Conservation (phyloP, 2,797 vertebrate genomes). For the Ataeniobius toweri region DNA sequence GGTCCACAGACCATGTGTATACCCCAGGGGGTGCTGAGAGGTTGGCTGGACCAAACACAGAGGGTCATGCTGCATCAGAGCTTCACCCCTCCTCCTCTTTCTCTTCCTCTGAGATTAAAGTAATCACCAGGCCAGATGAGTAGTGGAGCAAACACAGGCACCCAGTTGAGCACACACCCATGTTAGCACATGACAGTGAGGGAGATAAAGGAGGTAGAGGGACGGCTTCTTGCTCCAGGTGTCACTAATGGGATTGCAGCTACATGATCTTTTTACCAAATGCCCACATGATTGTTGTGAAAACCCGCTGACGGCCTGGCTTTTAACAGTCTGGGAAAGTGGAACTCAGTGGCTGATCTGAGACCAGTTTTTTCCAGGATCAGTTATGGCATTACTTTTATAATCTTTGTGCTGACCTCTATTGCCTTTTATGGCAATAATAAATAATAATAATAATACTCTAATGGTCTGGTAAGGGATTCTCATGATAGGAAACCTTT, state of each 20-base stretch:
- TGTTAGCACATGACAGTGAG: conserved; percentile 55
- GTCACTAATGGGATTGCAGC: conserved; percentile 73
- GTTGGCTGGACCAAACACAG: conserved; percentile 51
- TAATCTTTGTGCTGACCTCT: not conserved
- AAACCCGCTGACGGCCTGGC: conserved; percentile 39
- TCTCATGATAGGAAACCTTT: not conserved
- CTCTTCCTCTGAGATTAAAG: conserved; percentile 74
- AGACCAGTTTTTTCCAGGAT: conserved; percentile 23
- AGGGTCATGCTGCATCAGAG: conserved; percentile 67
- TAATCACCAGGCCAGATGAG: conserved; percentile 78
- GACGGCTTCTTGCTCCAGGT: conserved; percentile 62
- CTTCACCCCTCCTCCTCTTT: conserved; percentile 36
- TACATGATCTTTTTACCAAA: conserved; percentile 60
- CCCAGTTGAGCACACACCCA: conserved; percentile 62
- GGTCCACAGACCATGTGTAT: conserved; percentile 75
- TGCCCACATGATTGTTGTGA: conserved; percentile 57
- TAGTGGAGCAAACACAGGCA: conserved; percentile 69
- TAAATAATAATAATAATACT: no score
- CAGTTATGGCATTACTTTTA: conserved; percentile 9
- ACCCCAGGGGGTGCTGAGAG: conserved; percentile 74
- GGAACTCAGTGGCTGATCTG: conserved; percentile 6
- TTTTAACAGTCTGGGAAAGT: conserved; percentile 32
- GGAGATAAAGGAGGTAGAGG: conserved; percentile 29
- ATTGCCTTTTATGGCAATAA: not conserved
- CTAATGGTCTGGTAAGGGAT: not conserved